These are phyloP conservation scores for Zeuzera pyrina DNA, from an alignment of 2,888 invertebrate genomes.

Conservation along the genomic window DNA sequence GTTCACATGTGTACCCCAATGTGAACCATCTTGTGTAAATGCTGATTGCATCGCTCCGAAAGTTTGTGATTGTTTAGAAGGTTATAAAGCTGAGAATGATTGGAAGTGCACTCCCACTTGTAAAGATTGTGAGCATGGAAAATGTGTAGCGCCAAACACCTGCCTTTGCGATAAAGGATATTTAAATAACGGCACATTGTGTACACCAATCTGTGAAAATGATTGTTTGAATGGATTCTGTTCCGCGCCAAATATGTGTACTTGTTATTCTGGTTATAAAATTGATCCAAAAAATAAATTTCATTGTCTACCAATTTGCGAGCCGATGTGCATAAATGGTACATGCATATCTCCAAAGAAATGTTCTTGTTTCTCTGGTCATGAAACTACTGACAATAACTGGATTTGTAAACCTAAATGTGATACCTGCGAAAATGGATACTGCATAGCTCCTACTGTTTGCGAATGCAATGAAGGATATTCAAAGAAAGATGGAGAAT, in stretches of 20 bases:
- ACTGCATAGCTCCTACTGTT: constrained; percentile 31
- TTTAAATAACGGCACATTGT: constrained; percentile 25
- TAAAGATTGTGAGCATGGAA: constrained; percentile 12
- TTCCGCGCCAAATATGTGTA: constrained; percentile 46
- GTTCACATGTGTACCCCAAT: too few species aligned
- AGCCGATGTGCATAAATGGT: constrained; percentile 27
- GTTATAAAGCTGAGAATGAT: constrained; percentile 15
- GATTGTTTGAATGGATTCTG: constrained; percentile 37
- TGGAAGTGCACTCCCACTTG: constrained; percentile 22
- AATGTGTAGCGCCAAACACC: constrained; percentile 39
- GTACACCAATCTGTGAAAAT: constrained; percentile 27
- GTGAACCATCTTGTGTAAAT: constrained; percentile 18
- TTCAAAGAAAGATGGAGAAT: too few species aligned
- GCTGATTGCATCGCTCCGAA: constrained; percentile 35
- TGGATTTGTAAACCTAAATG: constrained; percentile 18
- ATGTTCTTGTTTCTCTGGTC: constrained; percentile 22
- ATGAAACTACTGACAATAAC: background rate
- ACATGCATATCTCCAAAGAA: constrained; percentile 21
- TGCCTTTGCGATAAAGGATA: constrained; percentile 74
- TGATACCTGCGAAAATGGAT: constrained; percentile 22
- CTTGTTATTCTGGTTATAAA: constrained; percentile 30
- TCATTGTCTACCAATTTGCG: constrained; percentile 32
- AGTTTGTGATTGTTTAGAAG: constrained; percentile 27
- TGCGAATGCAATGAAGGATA: constrained; percentile 21
- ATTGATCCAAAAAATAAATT: background rate